Percentiles rank a stretch among this genome's conserved stretches.
These are phyloP conservation scores for Hormaphis cornu DNA, from an alignment of 1,140 invertebrate genomes.

Conservation along the genomic window DNA sequence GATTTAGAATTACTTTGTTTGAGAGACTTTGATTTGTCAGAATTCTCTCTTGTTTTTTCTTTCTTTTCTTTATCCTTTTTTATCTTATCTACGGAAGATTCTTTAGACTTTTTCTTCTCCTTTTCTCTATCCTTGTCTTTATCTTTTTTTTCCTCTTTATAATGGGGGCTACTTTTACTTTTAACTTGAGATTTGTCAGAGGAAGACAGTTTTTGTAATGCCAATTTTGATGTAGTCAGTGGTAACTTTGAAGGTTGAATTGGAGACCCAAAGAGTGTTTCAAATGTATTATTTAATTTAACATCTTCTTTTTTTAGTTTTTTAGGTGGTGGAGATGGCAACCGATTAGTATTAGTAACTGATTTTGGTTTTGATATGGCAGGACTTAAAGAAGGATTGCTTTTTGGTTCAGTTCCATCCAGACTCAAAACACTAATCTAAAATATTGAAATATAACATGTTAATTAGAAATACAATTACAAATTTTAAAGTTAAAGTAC, in stretches of 20 bases:
- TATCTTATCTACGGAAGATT: background rate
- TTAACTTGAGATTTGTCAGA: constrained; percentile 22
- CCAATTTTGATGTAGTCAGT: constrained; percentile 23
- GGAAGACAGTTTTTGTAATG: constrained; percentile 29
- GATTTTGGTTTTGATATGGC: constrained; percentile 28
- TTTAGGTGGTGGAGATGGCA: constrained; percentile 26
- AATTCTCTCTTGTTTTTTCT: constrained; percentile 35
- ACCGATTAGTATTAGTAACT: constrained; percentile 8
- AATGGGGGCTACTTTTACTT: constrained; percentile 19
- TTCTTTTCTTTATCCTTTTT: constrained; percentile 33
- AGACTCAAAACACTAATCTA: constrained; percentile 23
- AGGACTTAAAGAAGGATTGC: constrained; percentile 6
- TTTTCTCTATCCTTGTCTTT: constrained; percentile 34
- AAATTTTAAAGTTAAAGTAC: too few species aligned
- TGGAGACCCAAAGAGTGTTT: constrained; percentile 67
- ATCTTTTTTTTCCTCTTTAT: constrained; percentile 32
- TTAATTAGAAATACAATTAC: background rate
- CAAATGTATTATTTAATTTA: constrained; percentile 57
- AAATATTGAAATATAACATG: background rate
- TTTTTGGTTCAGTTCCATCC: constrained; percentile 26
- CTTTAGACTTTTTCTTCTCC: constrained; percentile 31
- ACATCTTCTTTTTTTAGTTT: constrained; percentile 45
- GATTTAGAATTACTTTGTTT: constrained; percentile 32
- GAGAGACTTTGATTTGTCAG: constrained; percentile 18
- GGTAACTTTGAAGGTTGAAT: constrained; percentile 43